phyloP scores from a whole-genome alignment of 2,113 vertebrate species.

The Clinocottus analis region DNA sequence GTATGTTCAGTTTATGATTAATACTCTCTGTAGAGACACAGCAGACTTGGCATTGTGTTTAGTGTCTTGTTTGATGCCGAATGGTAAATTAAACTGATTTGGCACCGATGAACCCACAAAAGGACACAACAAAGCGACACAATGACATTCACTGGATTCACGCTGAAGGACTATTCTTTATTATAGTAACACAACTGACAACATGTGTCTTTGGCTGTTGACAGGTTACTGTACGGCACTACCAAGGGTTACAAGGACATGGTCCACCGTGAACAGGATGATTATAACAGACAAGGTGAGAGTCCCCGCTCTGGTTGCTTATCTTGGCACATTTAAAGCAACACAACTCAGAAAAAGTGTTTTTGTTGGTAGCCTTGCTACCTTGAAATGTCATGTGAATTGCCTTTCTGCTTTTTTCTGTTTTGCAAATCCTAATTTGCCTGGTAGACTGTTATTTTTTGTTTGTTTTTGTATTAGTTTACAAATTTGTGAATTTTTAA shows the following conservation, averaged over 20 bases:
- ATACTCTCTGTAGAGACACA: neutral
- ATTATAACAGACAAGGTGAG: slow-evolving; percentile 91
- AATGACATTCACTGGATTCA: neutral
- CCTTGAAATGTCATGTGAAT: neutral
- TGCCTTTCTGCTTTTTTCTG: neutral
- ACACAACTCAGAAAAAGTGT: neutral
- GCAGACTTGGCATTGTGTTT: neutral
- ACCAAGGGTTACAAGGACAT: slow-evolving; percentile 89
- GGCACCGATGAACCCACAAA: neutral
- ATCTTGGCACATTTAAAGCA: neutral
- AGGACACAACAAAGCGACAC: neutral
- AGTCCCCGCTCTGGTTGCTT: neutral
- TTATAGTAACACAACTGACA: neutral
- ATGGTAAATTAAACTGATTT: neutral
- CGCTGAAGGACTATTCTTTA: neutral
- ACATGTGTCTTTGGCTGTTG: slow-evolving; percentile 8
- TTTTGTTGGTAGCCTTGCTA: neutral
- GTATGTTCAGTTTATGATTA: neutral
- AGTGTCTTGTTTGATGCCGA: neutral
- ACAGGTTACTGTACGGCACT: slow-evolving; percentile 89
- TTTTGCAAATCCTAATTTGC: neutral
- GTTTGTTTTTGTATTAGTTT: neutral
- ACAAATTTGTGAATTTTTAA: neutral
- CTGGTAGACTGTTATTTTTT: neutral
- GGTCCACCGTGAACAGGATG: slow-evolving; percentile 93